Evolutionary conservation across 2,113 vertebrate species (phyloP).

Genomic region (Bufo bufo): DNA sequence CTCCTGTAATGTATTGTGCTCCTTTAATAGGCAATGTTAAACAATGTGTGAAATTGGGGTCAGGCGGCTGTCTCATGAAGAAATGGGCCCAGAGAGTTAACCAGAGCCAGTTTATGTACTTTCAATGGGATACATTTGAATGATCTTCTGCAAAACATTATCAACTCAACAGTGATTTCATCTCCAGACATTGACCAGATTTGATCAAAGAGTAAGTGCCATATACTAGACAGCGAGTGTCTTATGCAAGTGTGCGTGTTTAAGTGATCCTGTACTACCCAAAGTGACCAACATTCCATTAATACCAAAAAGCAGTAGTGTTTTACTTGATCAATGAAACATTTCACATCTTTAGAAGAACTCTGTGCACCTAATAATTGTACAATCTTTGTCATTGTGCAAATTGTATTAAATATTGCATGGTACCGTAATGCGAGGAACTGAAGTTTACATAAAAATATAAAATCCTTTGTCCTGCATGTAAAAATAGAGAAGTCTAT

Average conservation of each 20-base stretch:
- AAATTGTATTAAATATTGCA: conserved; percentile 22
- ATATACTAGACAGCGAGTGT: not conserved
- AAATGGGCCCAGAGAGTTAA: not conserved
- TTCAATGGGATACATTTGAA: not conserved
- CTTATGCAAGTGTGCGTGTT: not conserved
- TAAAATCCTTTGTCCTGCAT: conserved; percentile 13
- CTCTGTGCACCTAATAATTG: not conserved
- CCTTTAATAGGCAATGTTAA: not conserved
- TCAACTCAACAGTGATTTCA: not conserved
- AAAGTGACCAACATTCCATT: not conserved
- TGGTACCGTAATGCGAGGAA: conserved; percentile 4
- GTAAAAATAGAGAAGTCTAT: conserved; percentile 20
- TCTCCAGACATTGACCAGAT: not conserved
- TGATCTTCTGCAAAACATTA: not conserved
- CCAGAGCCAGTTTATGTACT: not conserved
- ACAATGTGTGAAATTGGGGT: not conserved
- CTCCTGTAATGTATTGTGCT: not conserved
- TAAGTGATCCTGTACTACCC: not conserved
- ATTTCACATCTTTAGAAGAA: not conserved
- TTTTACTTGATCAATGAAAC: not conserved
- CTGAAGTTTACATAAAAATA: conserved; percentile 29
- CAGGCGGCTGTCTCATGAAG: not conserved
- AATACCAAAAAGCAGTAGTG: not conserved
- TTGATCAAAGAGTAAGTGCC: conserved; percentile 10
- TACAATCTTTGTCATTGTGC: conserved; percentile 39